Conservation (phyloP, 2,797 vertebrate species). For the Leptodactylus fallax region DNA sequence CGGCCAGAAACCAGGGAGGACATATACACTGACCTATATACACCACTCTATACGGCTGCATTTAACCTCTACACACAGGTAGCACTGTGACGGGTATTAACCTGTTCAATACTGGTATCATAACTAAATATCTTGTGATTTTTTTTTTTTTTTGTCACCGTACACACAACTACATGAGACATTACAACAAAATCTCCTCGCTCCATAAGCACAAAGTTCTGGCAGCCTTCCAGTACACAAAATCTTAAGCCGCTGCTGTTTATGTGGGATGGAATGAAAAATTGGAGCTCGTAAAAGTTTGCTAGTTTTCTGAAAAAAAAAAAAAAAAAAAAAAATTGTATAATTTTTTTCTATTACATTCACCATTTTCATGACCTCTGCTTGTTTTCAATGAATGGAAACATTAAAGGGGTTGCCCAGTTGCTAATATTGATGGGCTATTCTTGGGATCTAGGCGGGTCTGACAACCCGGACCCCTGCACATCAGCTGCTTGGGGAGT, state of each 20-base stretch:
- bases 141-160: background rate
- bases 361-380: too few species aligned
- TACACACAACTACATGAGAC: background rate
- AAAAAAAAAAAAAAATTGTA: too few species aligned
- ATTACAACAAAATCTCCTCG: too few species aligned
- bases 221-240: background rate
- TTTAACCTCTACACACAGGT: background rate
- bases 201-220: background rate
- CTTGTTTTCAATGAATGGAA: too few species aligned
- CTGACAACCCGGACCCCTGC: too few species aligned
- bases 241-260: background rate
- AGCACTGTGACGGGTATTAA: background rate
- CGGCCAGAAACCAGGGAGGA: conserved; percentile 35
- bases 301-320: too few species aligned
- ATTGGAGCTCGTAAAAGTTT: too few species aligned
- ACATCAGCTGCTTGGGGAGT: too few species aligned
- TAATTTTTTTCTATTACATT: too few species aligned
- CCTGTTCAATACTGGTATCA: background rate
- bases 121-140: background rate
- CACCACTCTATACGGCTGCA: background rate
- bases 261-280: background rate
- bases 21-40: conserved; percentile 45
- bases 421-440: too few species aligned
- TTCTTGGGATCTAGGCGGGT: too few species aligned
- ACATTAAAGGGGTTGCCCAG: too few species aligned